A percentile compares a stretch with the other conserved stretches of the same genome.
Evolutionary conservation across 2,888 invertebrate genomes (phyloP).

Genomic region (Torymus aiolomorphi): DNA sequence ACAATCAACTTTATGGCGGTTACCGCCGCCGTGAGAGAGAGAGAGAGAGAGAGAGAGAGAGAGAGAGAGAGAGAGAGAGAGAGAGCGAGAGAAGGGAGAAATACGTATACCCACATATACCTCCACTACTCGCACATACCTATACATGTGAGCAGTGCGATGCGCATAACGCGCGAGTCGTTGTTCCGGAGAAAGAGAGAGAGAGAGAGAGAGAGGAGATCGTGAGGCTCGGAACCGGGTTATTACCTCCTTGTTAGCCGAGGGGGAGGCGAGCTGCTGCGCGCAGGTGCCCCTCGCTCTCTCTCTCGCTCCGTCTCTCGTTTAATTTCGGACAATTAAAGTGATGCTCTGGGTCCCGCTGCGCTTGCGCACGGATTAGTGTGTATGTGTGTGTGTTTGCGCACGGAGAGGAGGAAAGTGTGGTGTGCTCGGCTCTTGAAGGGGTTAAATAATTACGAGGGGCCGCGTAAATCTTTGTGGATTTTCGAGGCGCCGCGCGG

Average conservation of each 20-base stretch:
- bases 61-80: too few relatives aligned
- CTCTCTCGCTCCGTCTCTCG: slow-evolving; percentile 66
- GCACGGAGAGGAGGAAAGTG: too few relatives aligned
- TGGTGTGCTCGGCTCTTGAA: background rate
- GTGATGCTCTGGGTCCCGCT: slow-evolving; percentile 59
- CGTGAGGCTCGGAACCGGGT: slow-evolving; percentile 64
- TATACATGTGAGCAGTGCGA: background rate
- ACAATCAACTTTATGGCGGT: slow-evolving; percentile 71
- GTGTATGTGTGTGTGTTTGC: too few relatives aligned
- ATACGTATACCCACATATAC: slow-evolving; percentile 54
- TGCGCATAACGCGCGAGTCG: slow-evolving; percentile 21
- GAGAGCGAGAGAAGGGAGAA: slow-evolving; percentile 57
- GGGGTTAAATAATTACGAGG: slow-evolving; percentile 17
- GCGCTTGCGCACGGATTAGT: too few relatives aligned
- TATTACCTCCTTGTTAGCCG: slow-evolving; percentile 74
- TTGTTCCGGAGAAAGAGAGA: slow-evolving; percentile 33
- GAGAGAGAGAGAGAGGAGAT: slow-evolving; percentile 57
- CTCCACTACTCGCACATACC: slow-evolving; percentile 48
- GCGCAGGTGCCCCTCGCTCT: slow-evolving; percentile 55
- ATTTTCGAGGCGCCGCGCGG: background rate
- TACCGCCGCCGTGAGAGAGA: slow-evolving; percentile 49
- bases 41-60: slow-evolving; percentile 26
- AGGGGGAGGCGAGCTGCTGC: slow-evolving; percentile 51
- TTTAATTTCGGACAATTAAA: slow-evolving; percentile 75
- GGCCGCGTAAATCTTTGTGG: slow-evolving; percentile 27